Base-by-base conservation (phyloP, 2,797 vertebrate species). In the Girardinus metallicus region DNA sequence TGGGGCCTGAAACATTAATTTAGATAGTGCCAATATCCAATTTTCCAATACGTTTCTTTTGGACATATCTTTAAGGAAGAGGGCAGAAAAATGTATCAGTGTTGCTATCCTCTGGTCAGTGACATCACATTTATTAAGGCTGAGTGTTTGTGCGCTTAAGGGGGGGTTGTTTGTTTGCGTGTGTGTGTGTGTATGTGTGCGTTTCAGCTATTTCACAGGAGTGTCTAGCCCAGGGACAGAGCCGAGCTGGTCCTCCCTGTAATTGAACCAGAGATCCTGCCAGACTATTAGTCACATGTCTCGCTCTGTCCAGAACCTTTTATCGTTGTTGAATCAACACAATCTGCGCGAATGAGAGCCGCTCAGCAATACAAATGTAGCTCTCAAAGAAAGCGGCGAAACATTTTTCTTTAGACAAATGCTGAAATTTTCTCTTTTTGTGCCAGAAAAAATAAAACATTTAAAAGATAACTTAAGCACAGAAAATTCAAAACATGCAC, bases 41-140 rank as follows among this genome's bases (percentile, higher is more conserved):
- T 95, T 91, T 94, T 90, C 82, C 79, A 73, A 72, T 89, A 82
- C 68, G 84, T 93, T 92, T 93, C 91, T 89, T 83, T 86, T 87
- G 81, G 90, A 94, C 91, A 89, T 92, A 89, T 93, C 93, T 94
- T 92, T 86, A 89, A 92, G 87, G 86, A 83, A 87, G 90, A 84
- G 86, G 83, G 44, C 70, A 91, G 90, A 93, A 91, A 92, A 94
- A 94, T 94, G 85, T 91, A 92, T 94, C 87, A 81, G 87, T 73
- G 85, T 88, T 88, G 82, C 92, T 91, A 89, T 91, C 91, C 88
- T 92, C 91, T 91, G 88, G 92, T 91, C 89, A 85, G 86, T 90
- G 92, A 93, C 93, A 94, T 93, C 91, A 92, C 91, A 94, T 94
- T 94, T 93, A 93, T 93, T 91, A 91, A 86, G 83, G 80, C 75